phyloP scores from a whole-genome alignment of 2,797 vertebrate species.

The Muscicapa comitata region DNA sequence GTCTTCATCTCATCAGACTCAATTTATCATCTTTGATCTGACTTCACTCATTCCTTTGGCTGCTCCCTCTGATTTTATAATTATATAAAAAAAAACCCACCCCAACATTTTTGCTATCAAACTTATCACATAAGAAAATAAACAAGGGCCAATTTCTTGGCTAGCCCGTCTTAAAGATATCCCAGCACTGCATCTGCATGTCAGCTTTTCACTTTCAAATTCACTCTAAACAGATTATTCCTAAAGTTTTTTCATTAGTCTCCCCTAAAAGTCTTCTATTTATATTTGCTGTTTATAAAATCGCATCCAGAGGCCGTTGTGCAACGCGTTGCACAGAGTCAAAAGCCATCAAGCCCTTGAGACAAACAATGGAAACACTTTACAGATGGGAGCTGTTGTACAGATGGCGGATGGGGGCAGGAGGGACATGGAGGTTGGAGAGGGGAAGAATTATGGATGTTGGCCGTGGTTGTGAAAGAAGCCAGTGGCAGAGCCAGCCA shows the following conservation, averaged over 20 bases:
- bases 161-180: neutral
- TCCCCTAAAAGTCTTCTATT: conserved; percentile 45
- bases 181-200: conserved; percentile 26
- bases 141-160: conserved; percentile 33
- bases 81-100: neutral
- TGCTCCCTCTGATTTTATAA: conserved; percentile 16
- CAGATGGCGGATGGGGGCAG: conserved; percentile 6
- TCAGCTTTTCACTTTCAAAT: conserved; percentile 59
- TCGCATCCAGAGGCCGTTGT: conserved; percentile 26
- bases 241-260: conserved; percentile 5
- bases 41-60: conserved; percentile 60
- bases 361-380: conserved; percentile 56
- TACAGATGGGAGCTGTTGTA: conserved; percentile 10
- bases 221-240: conserved; percentile 43
- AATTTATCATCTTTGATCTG: conserved; percentile 64
- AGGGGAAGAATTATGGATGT: neutral
- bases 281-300: conserved; percentile 51
- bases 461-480: conserved; percentile 9
- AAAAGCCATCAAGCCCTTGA: conserved; percentile 21
- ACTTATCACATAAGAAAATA: conserved; percentile 53
- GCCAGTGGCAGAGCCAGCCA: conserved; percentile 30
- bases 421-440: neutral
- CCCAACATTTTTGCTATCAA: neutral
- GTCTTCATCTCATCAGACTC: conserved; percentile 54
- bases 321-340: neutral